phyloP scores from a whole-genome alignment of 2,888 invertebrate species.

The Ischnura elegans region DNA sequence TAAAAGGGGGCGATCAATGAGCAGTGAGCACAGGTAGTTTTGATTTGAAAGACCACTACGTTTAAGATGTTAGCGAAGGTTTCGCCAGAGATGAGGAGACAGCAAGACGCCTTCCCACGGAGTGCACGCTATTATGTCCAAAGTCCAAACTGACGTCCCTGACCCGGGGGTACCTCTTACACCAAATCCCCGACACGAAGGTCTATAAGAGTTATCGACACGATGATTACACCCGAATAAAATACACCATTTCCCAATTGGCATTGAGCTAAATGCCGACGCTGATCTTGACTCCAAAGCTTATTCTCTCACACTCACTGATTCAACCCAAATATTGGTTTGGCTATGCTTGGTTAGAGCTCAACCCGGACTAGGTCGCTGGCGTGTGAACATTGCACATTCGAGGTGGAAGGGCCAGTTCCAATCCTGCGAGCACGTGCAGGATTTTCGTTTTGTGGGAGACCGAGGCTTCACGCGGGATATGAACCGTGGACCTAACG shows the following conservation, averaged over 20 bases:
- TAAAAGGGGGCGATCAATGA: too few species aligned
- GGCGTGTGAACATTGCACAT: too few species aligned
- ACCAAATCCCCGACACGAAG: slow-evolving; percentile 15
- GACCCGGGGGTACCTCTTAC: slow-evolving; percentile 22
- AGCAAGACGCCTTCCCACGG: background rate
- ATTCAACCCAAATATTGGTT: too few species aligned
- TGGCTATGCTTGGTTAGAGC: too few species aligned
- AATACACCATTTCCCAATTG: slow-evolving; percentile 48
- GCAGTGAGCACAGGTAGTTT: background rate
- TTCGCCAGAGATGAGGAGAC: background rate
- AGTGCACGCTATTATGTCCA: slow-evolving; percentile 1
- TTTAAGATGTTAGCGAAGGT: too few species aligned
- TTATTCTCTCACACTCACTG: background rate
- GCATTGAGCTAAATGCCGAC: background rate
- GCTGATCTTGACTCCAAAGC: background rate
- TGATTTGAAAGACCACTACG: background rate
- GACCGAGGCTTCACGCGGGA: too few species aligned
- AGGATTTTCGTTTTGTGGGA: too few species aligned
- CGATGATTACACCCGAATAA: slow-evolving; percentile 6
- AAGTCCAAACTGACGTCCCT: slow-evolving; percentile 48
- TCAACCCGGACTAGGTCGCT: too few species aligned
- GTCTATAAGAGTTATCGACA: background rate
- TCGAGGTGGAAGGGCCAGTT: too few species aligned
- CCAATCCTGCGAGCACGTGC: too few species aligned
- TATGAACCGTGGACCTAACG: too few species aligned